Evolutionary conservation across 1,140 invertebrate genomes (phyloP), one percentile per base, ranked within the genome.

Genomic region (Mylabris phalerata): DNA sequence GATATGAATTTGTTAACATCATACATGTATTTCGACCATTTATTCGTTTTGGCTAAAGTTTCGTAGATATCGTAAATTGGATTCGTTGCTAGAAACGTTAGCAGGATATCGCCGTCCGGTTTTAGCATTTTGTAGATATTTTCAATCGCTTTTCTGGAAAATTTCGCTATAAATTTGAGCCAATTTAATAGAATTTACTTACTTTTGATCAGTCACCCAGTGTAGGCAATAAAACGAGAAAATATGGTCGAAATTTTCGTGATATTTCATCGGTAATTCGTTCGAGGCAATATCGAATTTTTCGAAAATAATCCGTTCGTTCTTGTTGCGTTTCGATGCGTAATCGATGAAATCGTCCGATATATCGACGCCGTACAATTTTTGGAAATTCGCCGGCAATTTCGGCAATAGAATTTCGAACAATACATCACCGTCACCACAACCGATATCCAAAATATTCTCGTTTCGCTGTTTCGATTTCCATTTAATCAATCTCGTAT

Each of bases 221-320:
- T 92, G 89, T 1, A 92, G 74, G 60, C 89, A 88, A 67, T 90
- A 90, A 64, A 92, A 90, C 0, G 89, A 92, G 48, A 89, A 83
- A 1, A 83, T 80, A 65, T 90, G 87, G 59, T 87, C 78, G 62
- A 87, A 90, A 32, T 73, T 70, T n/a, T 73, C 78, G 9, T 73
- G 63, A 57, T 80, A 61, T 11, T 80, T 68, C 2, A 70, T 69
- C 0, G 80, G 78, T 42, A 83, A 65, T 0, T 81, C 68, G 3
- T 70, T 67, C 1, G 71, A 59, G 40, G 80, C 79, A 46, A 92
- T 86, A 65, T 92, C 85, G 55, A 90, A 68, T 24, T 83, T 73
- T 2, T 76, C 67, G 67, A 89, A 93, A 2, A 85, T 71, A 54
- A 76, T 63, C 10, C 73, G 71, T 44, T 78, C 67, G 0, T 70